Evolutionary conservation across 2,888 invertebrate species (phyloP), one percentile per base, ranked within the genome.

Genomic region (Eretmocerus hayati): DNA sequence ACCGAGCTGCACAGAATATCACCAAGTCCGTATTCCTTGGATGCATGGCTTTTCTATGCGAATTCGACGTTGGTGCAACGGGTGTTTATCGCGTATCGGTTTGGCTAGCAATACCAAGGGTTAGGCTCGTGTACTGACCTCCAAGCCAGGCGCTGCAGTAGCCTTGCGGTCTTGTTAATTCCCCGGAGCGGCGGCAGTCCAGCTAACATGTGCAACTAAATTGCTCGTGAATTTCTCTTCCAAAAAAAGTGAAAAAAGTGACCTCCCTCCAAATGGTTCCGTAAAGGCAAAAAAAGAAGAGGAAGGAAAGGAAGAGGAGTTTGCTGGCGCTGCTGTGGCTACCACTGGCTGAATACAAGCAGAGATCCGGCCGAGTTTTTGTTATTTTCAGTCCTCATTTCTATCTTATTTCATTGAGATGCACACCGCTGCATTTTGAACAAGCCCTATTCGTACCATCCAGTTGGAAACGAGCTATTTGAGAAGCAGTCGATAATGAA

Each of bases 61-160:
- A 11, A 6, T 26, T 11, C 26, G 11, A 6, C 11, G 26, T 11
- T 26, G 36, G n/a, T 23, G 22, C 39, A 11, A 59, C 58, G 56
- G 61, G 64, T 66, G 63, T 62, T 65, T 67, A 66, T 67, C 66
- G 62, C 61, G 66, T 66, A 61, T 58, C 23, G 11, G 15, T 30
- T 20, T 22, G 26, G n/a, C 15, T 8, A 21, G 38, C 20, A 22
- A 20, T 2, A 11, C 11, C n/a, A 58, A 56, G 56, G 59, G 55
- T 15, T 16, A 30, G 20, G 40, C 59, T 56, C 59, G 59, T 58
- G n/a, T n/a, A n/a, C 26, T 26, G 26, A 26, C 26, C 26, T 59
- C 47, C 53, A 62, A 64, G 63, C 64, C 65, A 50, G 62, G 59
- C 53, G 56, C 35, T 40, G 42, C 43, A 30, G 53, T 54, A 59